Evolutionary conservation across 1,140 invertebrate genomes (phyloP), one percentile per base, ranked within the genome.

Genomic region (Parapsyche elsis): DNA sequence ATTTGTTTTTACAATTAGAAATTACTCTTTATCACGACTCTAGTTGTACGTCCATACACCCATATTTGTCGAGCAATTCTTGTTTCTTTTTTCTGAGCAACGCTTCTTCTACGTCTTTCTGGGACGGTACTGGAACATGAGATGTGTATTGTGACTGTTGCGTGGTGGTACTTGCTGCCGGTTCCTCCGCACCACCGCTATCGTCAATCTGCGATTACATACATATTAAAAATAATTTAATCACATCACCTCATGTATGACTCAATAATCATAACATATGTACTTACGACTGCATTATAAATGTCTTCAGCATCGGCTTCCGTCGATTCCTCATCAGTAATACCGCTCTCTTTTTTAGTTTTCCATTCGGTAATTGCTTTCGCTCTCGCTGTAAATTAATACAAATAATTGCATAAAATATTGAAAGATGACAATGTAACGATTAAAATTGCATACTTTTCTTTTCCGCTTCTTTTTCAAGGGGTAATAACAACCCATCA

Each of bases 401-500:
- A 74, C 23, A 14, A 46, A 73, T 73, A 45, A 10, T 24, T 24
- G 12, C 19, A 4, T 23, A 24, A 24, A 24, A 7, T 7, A 5
- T 46, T 46, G 5, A 7, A 46, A 7, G 45, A 46, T 46, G 12
- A 7, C 5, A 2, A 5, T 53, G 16, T 5, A 53, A 53, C 49
- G 10, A 53, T 53, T 12, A 53, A 76, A 76, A 38, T 59, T 30
- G 80, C 38, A 81, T 87, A 87, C 91, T 90, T 83, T 91, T 88
- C 85, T 93, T 92, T 90, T 98, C 96, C 45, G 92, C 92, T 84
- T 93, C 92, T 78, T 92, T 88, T 89, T 99, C 98, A 0, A 98
- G 85, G 0, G 97, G 97, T 80, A 97, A 89, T 16, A 99, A 89
- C 59, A 99, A 92, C 0, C 98, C 98, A 89, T 99, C 98, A 85